Evolutionary conservation across 1,140 invertebrate genomes (phyloP).

Genomic region (Drosophila rhopaloa): DNA sequence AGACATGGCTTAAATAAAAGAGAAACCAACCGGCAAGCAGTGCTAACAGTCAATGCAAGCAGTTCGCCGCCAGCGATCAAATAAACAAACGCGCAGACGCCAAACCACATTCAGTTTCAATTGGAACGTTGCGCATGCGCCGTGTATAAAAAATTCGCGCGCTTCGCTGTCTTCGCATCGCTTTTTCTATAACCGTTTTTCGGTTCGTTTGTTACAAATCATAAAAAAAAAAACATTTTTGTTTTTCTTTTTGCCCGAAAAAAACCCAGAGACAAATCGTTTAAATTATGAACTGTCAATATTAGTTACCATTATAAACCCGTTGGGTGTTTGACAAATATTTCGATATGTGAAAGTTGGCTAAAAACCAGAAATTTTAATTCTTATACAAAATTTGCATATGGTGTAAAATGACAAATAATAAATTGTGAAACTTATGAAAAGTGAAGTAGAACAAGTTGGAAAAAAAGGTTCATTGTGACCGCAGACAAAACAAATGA

Average conservation of each 20-base stretch:
- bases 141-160: constrained; percentile 43
- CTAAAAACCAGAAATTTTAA: constrained; percentile 26
- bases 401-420: constrained; percentile 41
- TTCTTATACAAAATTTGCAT: constrained; percentile 57
- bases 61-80: constrained; percentile 50
- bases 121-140: constrained; percentile 75
- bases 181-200: constrained; percentile 31
- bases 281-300: constrained; percentile 44
- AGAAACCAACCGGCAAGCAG: constrained; percentile 48
- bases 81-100: constrained; percentile 70
- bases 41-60: constrained; percentile 33
- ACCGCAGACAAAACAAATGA: constrained; percentile 41
- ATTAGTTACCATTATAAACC: constrained; percentile 42
- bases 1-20: not conserved
- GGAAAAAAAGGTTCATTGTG: constrained; percentile 33
- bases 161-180: constrained; percentile 10
- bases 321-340: constrained; percentile 20
- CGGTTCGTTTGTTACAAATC: constrained; percentile 56
- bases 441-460: constrained; percentile 31
- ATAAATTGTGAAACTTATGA: constrained; percentile 55
- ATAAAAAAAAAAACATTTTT: constrained; percentile 13
- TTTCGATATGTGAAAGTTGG: constrained; percentile 65
- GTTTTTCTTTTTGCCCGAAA: constrained; percentile 16
- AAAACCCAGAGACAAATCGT: constrained; percentile 34
- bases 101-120: constrained; percentile 68